Percentiles rank a stretch among this genome's conserved stretches.
Conservation (phyloP, 1,140 invertebrate species). For the Drosophila neocordata region DNA sequence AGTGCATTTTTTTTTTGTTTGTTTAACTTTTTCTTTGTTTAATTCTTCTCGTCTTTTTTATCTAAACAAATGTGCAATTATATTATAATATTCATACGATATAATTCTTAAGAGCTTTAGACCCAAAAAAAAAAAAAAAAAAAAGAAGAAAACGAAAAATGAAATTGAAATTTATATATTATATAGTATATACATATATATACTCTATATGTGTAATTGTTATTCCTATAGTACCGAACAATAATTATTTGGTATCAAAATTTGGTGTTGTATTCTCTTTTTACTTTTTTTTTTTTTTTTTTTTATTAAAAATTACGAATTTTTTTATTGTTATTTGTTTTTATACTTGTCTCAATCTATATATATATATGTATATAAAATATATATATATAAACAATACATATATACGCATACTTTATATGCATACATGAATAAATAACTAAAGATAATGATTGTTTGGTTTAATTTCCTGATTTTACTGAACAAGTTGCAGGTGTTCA, state of each 20-base stretch:
- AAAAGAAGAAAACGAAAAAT: neutral
- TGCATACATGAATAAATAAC: conserved; percentile 6
- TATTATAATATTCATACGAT: conserved; percentile 16
- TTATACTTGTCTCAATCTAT: conserved; percentile 67
- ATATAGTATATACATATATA: conserved; percentile 9
- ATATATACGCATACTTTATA: conserved; percentile 2
- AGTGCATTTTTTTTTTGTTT: conserved; percentile 61
- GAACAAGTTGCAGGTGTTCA: neutral
- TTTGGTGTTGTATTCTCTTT: conserved; percentile 60
- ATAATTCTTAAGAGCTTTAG: conserved; percentile 32
- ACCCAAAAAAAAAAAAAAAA: conserved; percentile 40
- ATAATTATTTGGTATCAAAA: conserved; percentile 31
- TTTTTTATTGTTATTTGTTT: conserved; percentile 76
- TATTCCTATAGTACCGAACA: conserved; percentile 53
- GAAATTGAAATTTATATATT: conserved; percentile 23
- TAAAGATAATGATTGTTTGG: conserved; percentile 1
- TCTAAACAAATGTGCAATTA: conserved; percentile 58
- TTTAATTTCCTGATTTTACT: neutral
- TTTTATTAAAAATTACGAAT: conserved; percentile 46
- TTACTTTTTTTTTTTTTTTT: conserved; percentile 18
- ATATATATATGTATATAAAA: conserved; percentile 46
- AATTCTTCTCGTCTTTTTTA: conserved; percentile 15
- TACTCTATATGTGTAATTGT: conserved; percentile 46
- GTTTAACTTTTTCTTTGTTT: neutral
- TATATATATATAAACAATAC: conserved; percentile 31